These are phyloP conservation scores for Chydorus sphaericus DNA, from an alignment of 2,888 invertebrate genomes.

Conservation along the genomic window DNA sequence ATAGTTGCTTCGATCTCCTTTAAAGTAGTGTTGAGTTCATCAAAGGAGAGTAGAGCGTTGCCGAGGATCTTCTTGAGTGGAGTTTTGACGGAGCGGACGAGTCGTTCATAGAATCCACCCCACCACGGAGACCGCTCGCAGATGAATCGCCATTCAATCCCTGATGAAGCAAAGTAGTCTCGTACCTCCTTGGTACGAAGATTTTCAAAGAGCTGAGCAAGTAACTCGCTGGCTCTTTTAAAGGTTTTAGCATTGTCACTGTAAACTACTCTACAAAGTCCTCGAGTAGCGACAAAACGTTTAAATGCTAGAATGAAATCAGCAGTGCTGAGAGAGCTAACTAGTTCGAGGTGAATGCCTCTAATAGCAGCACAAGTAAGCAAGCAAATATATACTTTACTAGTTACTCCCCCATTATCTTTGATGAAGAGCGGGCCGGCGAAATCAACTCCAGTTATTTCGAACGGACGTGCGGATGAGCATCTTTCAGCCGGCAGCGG, in stretches of 20 bases:
- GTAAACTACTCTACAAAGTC: slow-evolving; percentile 1
- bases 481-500: neutral
- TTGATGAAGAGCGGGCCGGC: neutral
- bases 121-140: neutral
- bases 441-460: slow-evolving; percentile 19
- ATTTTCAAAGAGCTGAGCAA: neutral
- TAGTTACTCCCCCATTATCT: slow-evolving; percentile 5
- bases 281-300: slow-evolving; percentile 6
- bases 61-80: neutral
- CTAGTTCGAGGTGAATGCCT: slow-evolving; percentile 5
- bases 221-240: neutral
- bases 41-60: neutral
- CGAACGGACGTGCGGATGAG: neutral
- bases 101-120: neutral
- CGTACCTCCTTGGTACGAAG: neutral
- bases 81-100: neutral
- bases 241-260: slow-evolving; percentile 3
- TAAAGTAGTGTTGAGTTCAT: neutral
- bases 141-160: neutral
- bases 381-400: neutral
- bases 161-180: neutral
- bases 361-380: neutral
- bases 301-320: slow-evolving; percentile 3
- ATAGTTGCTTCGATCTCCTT: neutral
- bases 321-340: neutral